Evolutionary conservation across 2,797 vertebrate species (phyloP), one percentile per base, ranked within the genome.

Genomic region (Alectoris magna): DNA sequence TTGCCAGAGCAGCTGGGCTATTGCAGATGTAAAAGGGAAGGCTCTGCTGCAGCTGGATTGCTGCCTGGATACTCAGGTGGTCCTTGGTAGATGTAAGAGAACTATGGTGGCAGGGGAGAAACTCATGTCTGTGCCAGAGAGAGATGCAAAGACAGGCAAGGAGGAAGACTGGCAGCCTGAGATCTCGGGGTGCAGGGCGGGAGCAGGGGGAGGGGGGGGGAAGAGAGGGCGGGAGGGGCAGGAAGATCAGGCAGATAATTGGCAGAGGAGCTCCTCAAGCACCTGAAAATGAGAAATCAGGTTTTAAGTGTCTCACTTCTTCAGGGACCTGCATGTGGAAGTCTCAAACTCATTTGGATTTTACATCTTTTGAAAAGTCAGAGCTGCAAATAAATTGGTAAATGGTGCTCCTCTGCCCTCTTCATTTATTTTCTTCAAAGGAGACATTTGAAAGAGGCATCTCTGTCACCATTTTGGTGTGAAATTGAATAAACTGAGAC

Each of bases 381-480:
- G 24, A 75, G 22, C 36, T 91, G 15, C 2, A 27, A 67, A 73
- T 72, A 51, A 72, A 67, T 73, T 83, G 11, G 31, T 85, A 44
- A 10, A n/a, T 4, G 4, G 72, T 0, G 1, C 8, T 67, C 16
- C 80, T 89, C 38, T 73, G 87, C 46, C 34, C 18, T 49, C 51
- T 73, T 91, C 67, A 75, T 84, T 86, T 93, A 88, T 86, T 94
- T 95, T 89, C 73, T 84, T 74, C 72, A 56, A 91, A 78, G 39
- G 26, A 84, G 12, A 39, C 19, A 2, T 70, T 91, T 84, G 21
- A 69, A 79, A 72, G 60, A 80, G 24, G 11, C 5, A 31, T 59
- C 10, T 67, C 13, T 89, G 90, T 85, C 27, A 53, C 13, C 2
- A 56, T 7, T 77, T 67, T 27, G 31, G 26, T 66, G 68, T 49